Conservation (phyloP, 2,888 invertebrate genomes). For the Caenorhabditis sp. region DNA sequence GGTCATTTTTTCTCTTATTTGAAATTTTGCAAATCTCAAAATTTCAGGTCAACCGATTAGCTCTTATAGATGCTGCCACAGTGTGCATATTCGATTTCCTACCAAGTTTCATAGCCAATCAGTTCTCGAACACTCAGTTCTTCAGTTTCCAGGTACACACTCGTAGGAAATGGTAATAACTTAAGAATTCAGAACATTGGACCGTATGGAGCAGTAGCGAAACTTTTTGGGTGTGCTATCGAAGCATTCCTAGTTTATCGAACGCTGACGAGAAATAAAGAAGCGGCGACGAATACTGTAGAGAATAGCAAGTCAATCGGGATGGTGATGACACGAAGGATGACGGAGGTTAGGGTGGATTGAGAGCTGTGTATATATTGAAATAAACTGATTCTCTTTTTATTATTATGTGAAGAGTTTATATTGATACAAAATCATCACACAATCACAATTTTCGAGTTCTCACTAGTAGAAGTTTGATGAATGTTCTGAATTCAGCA, state of each 20-base stretch:
- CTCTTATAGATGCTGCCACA: slow-evolving; percentile 42
- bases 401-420: too few species aligned
- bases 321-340: not conserved
- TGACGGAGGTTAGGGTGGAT: not conserved
- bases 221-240: slow-evolving; percentile 40
- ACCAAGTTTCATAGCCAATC: slow-evolving; percentile 28
- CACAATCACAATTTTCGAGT: too few species aligned
- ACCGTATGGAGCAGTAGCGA: slow-evolving; percentile 36
- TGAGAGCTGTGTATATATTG: too few species aligned
- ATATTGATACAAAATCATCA: too few species aligned
- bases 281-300: not conserved
- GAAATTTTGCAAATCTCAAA: too few species aligned
- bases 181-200: slow-evolving; percentile 35
- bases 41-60: slow-evolving; percentile 34
- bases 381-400: too few species aligned
- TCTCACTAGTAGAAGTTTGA: too few species aligned
- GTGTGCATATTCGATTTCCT: slow-evolving; percentile 44
- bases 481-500: too few species aligned
- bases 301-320: not conserved
- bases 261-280: not conserved
- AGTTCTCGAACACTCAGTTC: slow-evolving; percentile 7
- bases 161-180: too few species aligned
- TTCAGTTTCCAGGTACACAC: slow-evolving; percentile 32
- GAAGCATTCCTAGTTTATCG: slow-evolving; percentile 35
- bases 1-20: slow-evolving; percentile 8